A percentile compares a stretch with the other conserved stretches of the same genome.
These are phyloP conservation scores for Xyrauchen texanus DNA, from an alignment of 2,113 vertebrate species.

Conservation along the genomic window DNA sequence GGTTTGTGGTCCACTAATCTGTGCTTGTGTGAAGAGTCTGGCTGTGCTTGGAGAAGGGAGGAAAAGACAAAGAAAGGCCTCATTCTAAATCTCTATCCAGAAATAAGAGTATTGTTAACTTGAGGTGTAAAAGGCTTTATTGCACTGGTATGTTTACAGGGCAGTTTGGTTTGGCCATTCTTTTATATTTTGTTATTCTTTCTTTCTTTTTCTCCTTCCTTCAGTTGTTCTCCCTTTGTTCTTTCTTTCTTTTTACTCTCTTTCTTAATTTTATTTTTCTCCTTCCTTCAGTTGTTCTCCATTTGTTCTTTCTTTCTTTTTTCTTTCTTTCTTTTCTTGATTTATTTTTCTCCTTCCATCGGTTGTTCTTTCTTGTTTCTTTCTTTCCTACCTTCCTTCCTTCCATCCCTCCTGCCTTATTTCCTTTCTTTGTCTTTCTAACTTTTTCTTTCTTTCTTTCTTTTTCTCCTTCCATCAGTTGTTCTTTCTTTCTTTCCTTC, in stretches of 20 bases:
- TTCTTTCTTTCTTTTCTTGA: not conserved
- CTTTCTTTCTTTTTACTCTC: not conserved
- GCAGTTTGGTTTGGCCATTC: not conserved
- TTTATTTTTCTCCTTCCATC: not conserved
- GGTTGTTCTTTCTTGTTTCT: too few species aligned
- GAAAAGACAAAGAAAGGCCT: too few species aligned
- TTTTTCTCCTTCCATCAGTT: not conserved
- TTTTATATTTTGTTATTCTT: not conserved
- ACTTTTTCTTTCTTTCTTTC: not conserved
- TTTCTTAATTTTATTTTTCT: not conserved
- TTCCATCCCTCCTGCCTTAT: too few species aligned
- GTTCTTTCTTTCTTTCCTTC: too few species aligned
- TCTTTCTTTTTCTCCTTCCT: not conserved
- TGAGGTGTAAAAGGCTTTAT: not conserved
- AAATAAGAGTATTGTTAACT: slow-evolving; percentile 13
- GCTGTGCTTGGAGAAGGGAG: not conserved
- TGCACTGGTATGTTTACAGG: not conserved
- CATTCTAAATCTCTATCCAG: slow-evolving; percentile 2
- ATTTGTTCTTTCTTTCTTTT: not conserved
- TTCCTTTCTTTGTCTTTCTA: not conserved
- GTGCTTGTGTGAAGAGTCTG: slow-evolving; percentile 20
- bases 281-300: not conserved
- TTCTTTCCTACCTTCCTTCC: not conserved
- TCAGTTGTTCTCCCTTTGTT: not conserved
- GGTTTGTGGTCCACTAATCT: not conserved